Percentiles rank a stretch among this genome's conserved stretches.
phyloP scores from a whole-genome alignment of 2,888 invertebrate genomes.

The Gari tellinella region DNA sequence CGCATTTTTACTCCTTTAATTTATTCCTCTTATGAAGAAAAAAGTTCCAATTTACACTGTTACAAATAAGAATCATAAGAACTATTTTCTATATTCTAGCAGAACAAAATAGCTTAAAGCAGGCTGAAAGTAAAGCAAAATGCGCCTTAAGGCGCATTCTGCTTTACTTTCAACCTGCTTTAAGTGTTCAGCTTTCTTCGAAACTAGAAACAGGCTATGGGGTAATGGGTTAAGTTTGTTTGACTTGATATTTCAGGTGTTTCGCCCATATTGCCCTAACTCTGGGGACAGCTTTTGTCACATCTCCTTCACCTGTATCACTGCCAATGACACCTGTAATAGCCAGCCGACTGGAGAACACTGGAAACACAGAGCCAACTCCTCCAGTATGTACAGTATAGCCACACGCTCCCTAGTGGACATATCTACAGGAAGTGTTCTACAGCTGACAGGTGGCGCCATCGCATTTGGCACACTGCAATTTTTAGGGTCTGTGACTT shows the following conservation, averaged over 20 bases:
- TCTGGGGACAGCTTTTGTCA: conserved; percentile 32
- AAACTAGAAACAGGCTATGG: too few relatives aligned
- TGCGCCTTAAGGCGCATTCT: too few relatives aligned
- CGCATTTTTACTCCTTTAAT: too few relatives aligned
- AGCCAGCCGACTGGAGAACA: conserved; percentile 23
- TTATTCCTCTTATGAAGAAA: too few relatives aligned
- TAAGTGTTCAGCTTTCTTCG: too few relatives aligned
- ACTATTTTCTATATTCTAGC: too few relatives aligned
- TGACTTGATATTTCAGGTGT: conserved; percentile 40
- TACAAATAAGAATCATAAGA: too few relatives aligned
- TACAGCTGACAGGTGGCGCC: conserved; percentile 11
- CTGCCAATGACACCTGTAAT: conserved; percentile 31
- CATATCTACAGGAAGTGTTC: conserved; percentile 21
- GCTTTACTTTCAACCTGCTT: too few relatives aligned
- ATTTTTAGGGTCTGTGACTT: conserved; percentile 21
- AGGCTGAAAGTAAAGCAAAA: too few relatives aligned
- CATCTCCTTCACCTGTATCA: conserved; percentile 49
- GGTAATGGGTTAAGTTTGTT: too few relatives aligned
- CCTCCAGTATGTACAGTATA: conserved; percentile 43
- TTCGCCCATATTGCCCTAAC: conserved; percentile 39
- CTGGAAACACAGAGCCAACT: conserved; percentile 46
- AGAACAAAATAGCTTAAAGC: too few relatives aligned
- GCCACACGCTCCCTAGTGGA: conserved; percentile 37
- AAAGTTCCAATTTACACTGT: too few relatives aligned
- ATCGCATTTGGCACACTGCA: conserved; percentile 30